Percentiles rank a stretch among this genome's conserved stretches.
These are phyloP conservation scores for Cancer borealis DNA, from an alignment of 2,888 invertebrate genomes.

Conservation along the genomic window DNA sequence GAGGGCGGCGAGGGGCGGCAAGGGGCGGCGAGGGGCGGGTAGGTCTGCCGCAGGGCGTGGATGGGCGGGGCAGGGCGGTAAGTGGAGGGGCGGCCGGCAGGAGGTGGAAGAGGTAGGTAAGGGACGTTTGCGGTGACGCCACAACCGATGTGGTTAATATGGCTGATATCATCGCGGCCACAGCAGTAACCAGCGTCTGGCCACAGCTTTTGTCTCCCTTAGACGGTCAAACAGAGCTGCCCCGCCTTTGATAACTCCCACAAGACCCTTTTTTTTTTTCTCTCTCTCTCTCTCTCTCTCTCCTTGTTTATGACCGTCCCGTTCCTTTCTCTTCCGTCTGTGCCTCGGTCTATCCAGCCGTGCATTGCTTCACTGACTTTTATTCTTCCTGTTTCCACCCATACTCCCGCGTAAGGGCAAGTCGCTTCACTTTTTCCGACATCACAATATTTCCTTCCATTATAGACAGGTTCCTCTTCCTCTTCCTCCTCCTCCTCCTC, in stretches of 20 bases:
- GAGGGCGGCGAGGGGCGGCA: too few species aligned
- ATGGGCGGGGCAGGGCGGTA: neutral
- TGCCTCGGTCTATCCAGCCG: neutral
- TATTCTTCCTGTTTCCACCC: too few species aligned
- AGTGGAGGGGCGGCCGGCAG: neutral
- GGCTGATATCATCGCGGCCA: slow-evolving; percentile 9
- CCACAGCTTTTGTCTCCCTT: neutral
- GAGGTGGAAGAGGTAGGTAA: neutral
- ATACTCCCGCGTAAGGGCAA: too few species aligned
- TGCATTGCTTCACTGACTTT: neutral
- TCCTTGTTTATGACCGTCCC: neutral
- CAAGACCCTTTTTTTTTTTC: neutral
- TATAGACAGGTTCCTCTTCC: neutral
- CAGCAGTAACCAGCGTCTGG: neutral
- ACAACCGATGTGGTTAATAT: slow-evolving; percentile 14
- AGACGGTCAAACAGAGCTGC: neutral
- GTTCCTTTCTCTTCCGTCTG: neutral
- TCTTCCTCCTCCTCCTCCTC: neutral
- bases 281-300: neutral
- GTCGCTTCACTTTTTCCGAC: neutral
- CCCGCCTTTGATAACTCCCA: neutral
- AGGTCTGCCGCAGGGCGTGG: neutral
- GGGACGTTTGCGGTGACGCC: neutral
- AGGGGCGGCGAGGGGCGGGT: neutral
- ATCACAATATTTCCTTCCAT: neutral